Conservation (phyloP, 2,113 vertebrate species). For the Nothoprocta perdicaria region DNA sequence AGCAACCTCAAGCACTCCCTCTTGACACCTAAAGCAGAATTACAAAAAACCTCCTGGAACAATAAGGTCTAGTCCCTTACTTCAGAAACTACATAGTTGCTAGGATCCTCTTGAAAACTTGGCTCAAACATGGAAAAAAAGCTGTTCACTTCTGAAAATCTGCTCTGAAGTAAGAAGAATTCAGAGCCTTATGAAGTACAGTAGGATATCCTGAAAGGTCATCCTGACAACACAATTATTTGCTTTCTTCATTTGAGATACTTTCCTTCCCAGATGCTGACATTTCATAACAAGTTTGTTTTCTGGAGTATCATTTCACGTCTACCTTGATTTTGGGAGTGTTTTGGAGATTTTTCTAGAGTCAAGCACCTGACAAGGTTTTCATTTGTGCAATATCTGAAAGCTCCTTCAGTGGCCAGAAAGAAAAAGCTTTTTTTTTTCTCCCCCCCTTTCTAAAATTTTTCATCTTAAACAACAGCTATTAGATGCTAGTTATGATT, state of each 20-base stretch:
- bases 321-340: neutral
- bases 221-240: neutral
- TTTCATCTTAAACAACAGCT: neutral
- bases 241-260: neutral
- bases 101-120: neutral
- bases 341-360: neutral
- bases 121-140: neutral
- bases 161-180: neutral
- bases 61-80: neutral
- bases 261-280: neutral
- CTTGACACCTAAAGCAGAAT: neutral
- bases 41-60: neutral
- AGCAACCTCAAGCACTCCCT: neutral
- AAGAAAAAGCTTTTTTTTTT: neutral
- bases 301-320: neutral
- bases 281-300: neutral
- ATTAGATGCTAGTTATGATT: conserved; percentile 24
- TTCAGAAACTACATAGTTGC: neutral
- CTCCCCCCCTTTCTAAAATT: neutral
- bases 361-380: neutral
- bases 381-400: conserved; percentile 18
- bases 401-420: neutral
- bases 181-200: neutral
- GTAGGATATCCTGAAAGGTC: neutral
- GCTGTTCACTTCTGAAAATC: neutral